Evolutionary conservation across 2,797 vertebrate genomes (phyloP), one percentile per base, ranked within the genome.

Genomic region (Lepidocolaptes lacrymiger): DNA sequence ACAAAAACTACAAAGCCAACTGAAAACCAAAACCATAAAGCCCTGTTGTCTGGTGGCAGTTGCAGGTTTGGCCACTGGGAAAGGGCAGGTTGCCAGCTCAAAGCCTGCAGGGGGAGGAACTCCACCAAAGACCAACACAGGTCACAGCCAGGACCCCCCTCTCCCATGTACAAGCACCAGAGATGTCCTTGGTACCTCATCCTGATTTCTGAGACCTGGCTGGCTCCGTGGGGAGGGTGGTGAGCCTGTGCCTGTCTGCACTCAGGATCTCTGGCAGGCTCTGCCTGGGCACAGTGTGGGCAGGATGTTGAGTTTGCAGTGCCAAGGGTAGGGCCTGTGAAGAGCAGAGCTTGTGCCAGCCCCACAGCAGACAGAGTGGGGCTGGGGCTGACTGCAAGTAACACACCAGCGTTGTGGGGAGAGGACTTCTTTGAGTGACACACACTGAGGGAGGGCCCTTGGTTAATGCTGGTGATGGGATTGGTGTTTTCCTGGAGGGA

Each of bases 241-340:
- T 14, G 7, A 2, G 26, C 24, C 39, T 11, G 34, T 1, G 5
- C 52, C 46, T 24, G 17, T 6, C 26, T 14, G 56, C 3, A 1
- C 49, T 21, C 4, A 1, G 34, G 41, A 14, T 41, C 48, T 22
- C 32, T 7, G 41, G 44, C 61, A 32, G 39, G 23, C n/a, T 14
- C 32, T 5, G 5, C 55, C 64, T 17, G 58, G 36, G 52, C 56
- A 19, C n/a, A 2, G 56, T 1, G 5, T 19, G 19, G 27, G 37
- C 59, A 49, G 49, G 19, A 3, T 6, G 34, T 14, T 17, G 2
- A 30, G 14, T 59, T 16, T n/a, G 71, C 52, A 16, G 30, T 19
- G 56, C 56, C 9, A 12, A 46, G 61, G 58, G 37, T 37, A 34
- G 64, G 23, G 36, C 27, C 51, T 44, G 55, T 7, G 34, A 59